Evolutionary conservation across 2,888 invertebrate species (phyloP).

Genomic region (Celastrina argiolus): DNA sequence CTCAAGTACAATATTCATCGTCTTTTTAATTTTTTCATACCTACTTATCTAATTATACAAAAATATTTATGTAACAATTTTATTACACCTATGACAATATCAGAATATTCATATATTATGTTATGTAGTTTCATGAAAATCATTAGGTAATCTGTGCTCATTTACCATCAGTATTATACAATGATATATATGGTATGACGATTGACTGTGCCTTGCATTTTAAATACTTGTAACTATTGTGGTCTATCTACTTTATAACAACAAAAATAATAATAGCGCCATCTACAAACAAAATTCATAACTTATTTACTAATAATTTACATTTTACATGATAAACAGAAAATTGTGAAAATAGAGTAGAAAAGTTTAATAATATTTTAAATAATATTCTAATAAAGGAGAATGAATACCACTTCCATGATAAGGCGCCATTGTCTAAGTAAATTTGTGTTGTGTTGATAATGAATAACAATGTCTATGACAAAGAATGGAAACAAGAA

Average conservation of each 20-base stretch:
- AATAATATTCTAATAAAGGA: not conserved
- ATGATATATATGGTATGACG: not conserved
- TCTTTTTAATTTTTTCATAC: not conserved
- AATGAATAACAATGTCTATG: too few relatives aligned
- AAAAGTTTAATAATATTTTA: too few relatives aligned
- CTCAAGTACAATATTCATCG: not conserved
- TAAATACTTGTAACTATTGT: not conserved
- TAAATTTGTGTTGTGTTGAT: too few relatives aligned
- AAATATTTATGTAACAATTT: conserved; percentile 15
- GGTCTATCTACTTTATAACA: not conserved
- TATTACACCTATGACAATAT: not conserved
- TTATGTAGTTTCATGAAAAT: not conserved
- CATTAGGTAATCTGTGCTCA: not conserved
- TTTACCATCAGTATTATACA: not conserved
- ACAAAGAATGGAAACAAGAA: too few relatives aligned
- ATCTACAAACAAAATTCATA: not conserved
- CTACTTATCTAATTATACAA: conserved; percentile 10
- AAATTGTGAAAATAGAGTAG: too few relatives aligned
- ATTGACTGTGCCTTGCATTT: not conserved
- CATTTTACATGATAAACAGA: too few relatives aligned
- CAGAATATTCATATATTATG: too few relatives aligned
- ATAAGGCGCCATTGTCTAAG: too few relatives aligned
- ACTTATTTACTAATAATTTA: not conserved
- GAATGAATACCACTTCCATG: too few relatives aligned
- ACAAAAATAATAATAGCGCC: not conserved